Conservation (phyloP, 53 echinoderm and acorn worm genomes). For the Glandiceps talaboti region DNA sequence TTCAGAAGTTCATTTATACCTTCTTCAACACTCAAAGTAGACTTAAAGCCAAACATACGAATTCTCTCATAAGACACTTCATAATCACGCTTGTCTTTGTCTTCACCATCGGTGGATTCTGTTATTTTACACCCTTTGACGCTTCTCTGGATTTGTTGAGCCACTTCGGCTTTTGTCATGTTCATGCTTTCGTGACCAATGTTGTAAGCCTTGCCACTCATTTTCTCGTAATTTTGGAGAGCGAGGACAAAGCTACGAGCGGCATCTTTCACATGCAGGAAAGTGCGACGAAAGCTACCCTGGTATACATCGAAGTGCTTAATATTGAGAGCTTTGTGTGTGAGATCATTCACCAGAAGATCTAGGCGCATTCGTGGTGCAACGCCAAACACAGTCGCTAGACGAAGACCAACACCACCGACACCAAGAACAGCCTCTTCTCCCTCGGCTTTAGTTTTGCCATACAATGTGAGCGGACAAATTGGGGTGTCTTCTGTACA, state of each 20-base stretch:
- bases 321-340: conserved; percentile 37
- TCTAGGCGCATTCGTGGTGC: conserved; percentile 64
- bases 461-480: conserved; percentile 63
- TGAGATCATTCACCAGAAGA: conserved; percentile 65
- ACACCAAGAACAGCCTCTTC: conserved; percentile 36
- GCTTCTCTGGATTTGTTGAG: conserved; percentile 29
- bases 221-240: conserved; percentile 40
- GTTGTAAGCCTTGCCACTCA: conserved; percentile 66
- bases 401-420: conserved; percentile 60
- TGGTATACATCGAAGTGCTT: conserved; percentile 56
- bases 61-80: conserved; percentile 61
- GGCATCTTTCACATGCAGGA: conserved; percentile 64
- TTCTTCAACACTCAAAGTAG: conserved; percentile 32
- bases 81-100: conserved; percentile 66
- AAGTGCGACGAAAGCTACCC: conserved; percentile 54
- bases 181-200: conserved; percentile 73
- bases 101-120: conserved; percentile 31
- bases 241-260: conserved; percentile 48
- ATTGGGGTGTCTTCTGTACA: conserved; percentile 70
- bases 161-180: conserved; percentile 60
- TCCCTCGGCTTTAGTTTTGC: conserved; percentile 61
- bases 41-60: conserved; percentile 44
- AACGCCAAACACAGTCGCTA: conserved; percentile 69
- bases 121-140: conserved; percentile 50
- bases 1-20: conserved; percentile 60